A percentile compares a stretch with the other conserved stretches of the same genome.
Conservation (phyloP, 2,113 vertebrate species). For the Crotophaga sulcirostris region DNA sequence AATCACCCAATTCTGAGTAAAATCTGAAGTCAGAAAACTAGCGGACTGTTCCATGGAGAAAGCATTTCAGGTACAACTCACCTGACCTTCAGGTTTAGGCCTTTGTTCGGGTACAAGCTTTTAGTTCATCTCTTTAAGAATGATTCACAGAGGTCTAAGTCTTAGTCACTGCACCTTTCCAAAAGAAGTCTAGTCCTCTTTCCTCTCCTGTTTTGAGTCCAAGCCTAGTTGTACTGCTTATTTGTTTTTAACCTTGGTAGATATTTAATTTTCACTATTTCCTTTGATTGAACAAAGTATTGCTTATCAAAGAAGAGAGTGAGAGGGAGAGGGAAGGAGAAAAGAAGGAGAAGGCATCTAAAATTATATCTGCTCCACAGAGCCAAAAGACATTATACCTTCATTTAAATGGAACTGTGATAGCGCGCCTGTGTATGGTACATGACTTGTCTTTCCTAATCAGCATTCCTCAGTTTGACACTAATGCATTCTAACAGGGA, state of each 20-base stretch:
- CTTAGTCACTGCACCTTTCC: neutral
- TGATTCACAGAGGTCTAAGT: neutral
- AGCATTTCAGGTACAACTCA: neutral
- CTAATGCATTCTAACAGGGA: slow-evolving; percentile 47
- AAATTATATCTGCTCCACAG: neutral
- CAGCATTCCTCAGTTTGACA: neutral
- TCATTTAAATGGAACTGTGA: neutral
- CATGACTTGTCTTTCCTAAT: neutral
- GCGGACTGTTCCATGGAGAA: neutral
- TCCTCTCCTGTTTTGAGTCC: neutral
- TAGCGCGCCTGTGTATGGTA: neutral
- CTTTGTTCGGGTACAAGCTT: neutral
- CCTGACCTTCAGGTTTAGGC: neutral
- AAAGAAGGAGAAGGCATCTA: neutral
- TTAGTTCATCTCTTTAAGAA: neutral
- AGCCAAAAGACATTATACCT: neutral
- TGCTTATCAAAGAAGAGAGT: neutral
- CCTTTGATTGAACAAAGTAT: neutral
- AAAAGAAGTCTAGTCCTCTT: neutral
- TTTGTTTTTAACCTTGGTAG: neutral
- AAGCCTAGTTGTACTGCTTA: neutral
- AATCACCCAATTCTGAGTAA: neutral
- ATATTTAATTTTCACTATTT: neutral
- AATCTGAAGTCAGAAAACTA: neutral
- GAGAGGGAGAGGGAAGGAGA: neutral